Conservation (phyloP, 1,140 invertebrate genomes). For the Aphelinus atriplicis region DNA sequence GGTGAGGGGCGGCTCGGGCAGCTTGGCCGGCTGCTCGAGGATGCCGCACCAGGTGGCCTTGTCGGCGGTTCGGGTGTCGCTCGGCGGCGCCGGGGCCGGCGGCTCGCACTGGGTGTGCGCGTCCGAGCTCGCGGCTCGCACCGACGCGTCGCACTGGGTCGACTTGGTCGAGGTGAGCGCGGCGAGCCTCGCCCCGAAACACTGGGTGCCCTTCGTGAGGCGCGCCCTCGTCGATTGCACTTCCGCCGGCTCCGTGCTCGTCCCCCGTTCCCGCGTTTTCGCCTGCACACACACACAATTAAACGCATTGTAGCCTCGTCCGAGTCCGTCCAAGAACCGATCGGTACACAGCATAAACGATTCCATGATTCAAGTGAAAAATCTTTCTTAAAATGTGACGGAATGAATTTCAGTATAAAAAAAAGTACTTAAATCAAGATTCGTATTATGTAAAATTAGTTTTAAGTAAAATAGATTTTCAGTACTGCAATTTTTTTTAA, state of each 20-base stretch:
- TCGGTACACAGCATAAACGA: too few species aligned
- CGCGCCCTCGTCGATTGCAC: background rate
- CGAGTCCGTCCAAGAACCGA: too few species aligned
- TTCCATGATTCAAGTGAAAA: too few species aligned
- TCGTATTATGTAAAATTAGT: too few species aligned
- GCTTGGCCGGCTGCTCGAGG: background rate
- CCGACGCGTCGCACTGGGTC: background rate
- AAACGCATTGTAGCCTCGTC: background rate
- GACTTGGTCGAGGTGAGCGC: background rate
- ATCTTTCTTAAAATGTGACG: too few species aligned
- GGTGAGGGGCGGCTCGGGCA: background rate
- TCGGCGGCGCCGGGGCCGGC: background rate
- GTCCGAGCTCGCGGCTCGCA: background rate
- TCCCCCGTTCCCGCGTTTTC: conserved; percentile 23
- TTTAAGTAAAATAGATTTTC: too few species aligned
- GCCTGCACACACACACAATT: conserved; percentile 1
- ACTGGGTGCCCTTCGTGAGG: conserved; percentile 28
- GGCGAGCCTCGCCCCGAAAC: background rate
- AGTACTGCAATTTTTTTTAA: too few species aligned
- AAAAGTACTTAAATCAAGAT: too few species aligned
- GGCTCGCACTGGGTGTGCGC: background rate
- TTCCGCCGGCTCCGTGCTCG: conserved; percentile 6
- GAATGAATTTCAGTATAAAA: too few species aligned
- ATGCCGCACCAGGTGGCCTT: conserved; percentile 75
- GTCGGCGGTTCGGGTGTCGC: conserved; percentile 57